Evolutionary conservation across 2,797 vertebrate genomes (phyloP).

Genomic region (Ceryle rudis): DNA sequence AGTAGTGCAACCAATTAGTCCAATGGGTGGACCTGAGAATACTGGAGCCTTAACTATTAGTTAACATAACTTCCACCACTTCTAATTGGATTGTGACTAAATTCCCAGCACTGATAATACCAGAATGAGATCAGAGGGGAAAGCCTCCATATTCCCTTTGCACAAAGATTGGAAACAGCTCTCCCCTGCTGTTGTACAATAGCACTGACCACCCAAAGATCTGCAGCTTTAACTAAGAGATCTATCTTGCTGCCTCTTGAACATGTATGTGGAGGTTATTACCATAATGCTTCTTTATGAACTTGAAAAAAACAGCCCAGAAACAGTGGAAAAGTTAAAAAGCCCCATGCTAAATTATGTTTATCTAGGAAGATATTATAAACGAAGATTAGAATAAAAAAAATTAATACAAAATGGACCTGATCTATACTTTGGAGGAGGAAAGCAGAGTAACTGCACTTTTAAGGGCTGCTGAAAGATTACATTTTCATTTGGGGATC

Average conservation of each 20-base stretch:
- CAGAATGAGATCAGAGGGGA: conserved; percentile 44
- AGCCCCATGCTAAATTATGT: not conserved
- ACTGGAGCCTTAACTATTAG: not conserved
- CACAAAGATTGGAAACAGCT: conserved; percentile 37
- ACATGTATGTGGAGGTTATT: not conserved
- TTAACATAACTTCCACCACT: conserved; percentile 36
- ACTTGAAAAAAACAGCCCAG: not conserved
- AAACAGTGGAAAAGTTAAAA: not conserved
- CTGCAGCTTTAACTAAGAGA: not conserved
- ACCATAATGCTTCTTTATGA: not conserved
- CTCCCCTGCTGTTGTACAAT: conserved; percentile 48
- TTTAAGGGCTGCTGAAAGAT: not conserved
- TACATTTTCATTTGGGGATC: not conserved
- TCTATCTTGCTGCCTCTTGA: not conserved
- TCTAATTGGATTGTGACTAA: conserved; percentile 61
- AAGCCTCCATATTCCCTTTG: conserved; percentile 28
- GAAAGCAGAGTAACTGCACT: not conserved
- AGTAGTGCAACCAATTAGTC: not conserved
- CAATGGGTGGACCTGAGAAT: not conserved
- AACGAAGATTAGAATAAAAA: not conserved
- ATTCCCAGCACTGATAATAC: conserved; percentile 34
- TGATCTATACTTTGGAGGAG: not conserved
- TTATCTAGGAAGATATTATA: too few relatives aligned
- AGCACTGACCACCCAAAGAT: conserved; percentile 49
- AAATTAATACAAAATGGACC: not conserved